Percentiles rank a stretch among this genome's conserved stretches.
phyloP scores from a whole-genome alignment of 2,113 vertebrate species.

The Myrmecobius fasciatus region DNA sequence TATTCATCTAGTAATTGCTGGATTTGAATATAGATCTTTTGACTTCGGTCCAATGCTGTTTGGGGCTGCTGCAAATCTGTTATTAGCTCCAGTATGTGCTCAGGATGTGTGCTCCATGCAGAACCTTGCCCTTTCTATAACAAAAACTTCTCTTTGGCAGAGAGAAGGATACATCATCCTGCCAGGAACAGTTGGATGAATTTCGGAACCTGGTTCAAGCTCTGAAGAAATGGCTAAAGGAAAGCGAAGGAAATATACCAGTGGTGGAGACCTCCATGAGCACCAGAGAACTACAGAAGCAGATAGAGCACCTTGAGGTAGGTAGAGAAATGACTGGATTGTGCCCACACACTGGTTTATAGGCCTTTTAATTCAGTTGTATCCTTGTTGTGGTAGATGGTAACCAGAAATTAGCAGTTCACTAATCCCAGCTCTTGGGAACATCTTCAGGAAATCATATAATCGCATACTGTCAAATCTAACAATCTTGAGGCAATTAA shows the following conservation, averaged over 20 bases:
- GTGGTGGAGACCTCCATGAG: conserved; percentile 86
- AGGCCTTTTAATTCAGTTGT: background rate
- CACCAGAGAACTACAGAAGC: conserved; percentile 90
- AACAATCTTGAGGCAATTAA: background rate
- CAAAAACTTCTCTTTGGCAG: conserved; percentile 77
- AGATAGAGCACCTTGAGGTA: conserved; percentile 92
- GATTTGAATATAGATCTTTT: background rate
- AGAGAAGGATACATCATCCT: conserved; percentile 85
- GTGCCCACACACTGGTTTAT: background rate
- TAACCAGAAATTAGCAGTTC: conserved; percentile 20
- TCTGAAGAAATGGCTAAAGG: conserved; percentile 93
- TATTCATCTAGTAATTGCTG: background rate
- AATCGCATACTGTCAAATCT: conserved; percentile 39
- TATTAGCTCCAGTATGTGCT: conserved; percentile 45
- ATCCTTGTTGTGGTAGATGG: background rate
- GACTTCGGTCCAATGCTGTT: background rate
- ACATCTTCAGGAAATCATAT: conserved; percentile 5
- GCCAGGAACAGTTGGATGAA: conserved; percentile 86
- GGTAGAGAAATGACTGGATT: conserved; percentile 50
- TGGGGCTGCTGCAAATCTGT: conserved; percentile 20
- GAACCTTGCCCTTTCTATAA: conserved; percentile 73
- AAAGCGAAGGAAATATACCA: conserved; percentile 89
- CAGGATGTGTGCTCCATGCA: conserved; percentile 84
- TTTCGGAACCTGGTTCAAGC: conserved; percentile 85
- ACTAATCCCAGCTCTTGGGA: background rate